Percentiles rank a stretch among this genome's conserved stretches.
Conservation (phyloP, 2,113 vertebrate species). For the Podarcis cretensis region DNA sequence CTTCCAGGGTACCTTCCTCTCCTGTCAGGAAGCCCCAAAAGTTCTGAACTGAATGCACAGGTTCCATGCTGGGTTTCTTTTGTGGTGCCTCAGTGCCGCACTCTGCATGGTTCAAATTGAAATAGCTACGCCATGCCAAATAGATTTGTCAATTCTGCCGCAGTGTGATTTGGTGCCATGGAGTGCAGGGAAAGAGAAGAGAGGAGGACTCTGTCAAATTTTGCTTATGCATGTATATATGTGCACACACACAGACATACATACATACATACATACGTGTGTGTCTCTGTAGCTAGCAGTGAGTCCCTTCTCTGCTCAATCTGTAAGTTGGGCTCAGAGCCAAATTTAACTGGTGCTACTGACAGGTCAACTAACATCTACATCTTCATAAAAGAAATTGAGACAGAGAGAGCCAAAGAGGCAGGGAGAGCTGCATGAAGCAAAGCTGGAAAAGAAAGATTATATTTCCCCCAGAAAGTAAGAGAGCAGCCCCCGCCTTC, state of each 20-base stretch:
- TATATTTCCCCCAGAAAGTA: slow-evolving; percentile 7
- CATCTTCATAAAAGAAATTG: slow-evolving; percentile 49
- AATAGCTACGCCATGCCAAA: slow-evolving; percentile 70
- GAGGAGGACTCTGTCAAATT: slow-evolving; percentile 39
- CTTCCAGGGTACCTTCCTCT: accelerated
- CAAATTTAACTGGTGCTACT: slow-evolving; percentile 52
- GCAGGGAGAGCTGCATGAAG: background rate
- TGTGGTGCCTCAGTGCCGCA: background rate
- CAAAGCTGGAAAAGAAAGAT: background rate
- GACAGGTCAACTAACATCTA: slow-evolving; percentile 39
- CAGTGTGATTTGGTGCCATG: slow-evolving; percentile 78
- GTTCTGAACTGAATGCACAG: slow-evolving; percentile 54
- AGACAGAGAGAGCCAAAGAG: slow-evolving; percentile 36
- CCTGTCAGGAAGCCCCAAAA: slow-evolving; percentile 37
- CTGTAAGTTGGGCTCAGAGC: slow-evolving; percentile 58
- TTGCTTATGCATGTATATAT: slow-evolving; percentile 16
- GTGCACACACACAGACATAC: background rate
- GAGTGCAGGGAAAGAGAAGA: slow-evolving; percentile 36
- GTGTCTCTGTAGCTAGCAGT: slow-evolving; percentile 34
- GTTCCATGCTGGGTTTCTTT: slow-evolving; percentile 6
- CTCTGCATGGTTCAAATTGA: slow-evolving; percentile 48
- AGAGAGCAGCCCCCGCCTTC: background rate
- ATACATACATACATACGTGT: slow-evolving; percentile 29
- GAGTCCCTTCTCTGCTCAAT: slow-evolving; percentile 58
- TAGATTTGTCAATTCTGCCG: slow-evolving; percentile 80